Conservation (phyloP, 2,113 vertebrate genomes). For the Callorhinus ursinus region DNA sequence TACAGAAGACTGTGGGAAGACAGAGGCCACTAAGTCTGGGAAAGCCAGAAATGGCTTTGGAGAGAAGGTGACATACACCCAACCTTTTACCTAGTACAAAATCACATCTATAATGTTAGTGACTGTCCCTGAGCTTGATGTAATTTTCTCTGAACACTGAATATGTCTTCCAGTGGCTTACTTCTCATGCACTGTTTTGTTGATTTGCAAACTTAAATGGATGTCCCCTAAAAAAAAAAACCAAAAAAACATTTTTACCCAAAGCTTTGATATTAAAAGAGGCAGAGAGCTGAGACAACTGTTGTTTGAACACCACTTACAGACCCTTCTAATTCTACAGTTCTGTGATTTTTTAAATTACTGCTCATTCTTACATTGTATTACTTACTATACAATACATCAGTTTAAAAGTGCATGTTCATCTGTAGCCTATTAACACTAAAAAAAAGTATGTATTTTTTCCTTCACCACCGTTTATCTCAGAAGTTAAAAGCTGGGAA, state of each 20-base stretch:
- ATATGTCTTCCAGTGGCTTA: not conserved
- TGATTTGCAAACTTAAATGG: not conserved
- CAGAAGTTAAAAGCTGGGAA: conserved; percentile 10
- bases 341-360: conserved; percentile 15
- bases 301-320: not conserved
- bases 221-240: not conserved
- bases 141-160: conserved; percentile 13
- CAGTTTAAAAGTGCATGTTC: not conserved
- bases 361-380: not conserved
- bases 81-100: not conserved
- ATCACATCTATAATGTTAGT: not conserved
- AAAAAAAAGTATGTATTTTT: not conserved
- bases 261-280: not conserved
- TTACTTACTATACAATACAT: not conserved
- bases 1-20: not conserved
- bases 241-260: not conserved
- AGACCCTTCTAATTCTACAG: not conserved
- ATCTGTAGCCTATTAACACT: not conserved
- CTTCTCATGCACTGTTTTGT: not conserved
- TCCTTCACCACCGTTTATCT: not conserved
- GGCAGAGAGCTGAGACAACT: not conserved
- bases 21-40: not conserved
- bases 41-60: not conserved
- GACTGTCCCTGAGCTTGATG: not conserved
- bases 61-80: not conserved